A percentile compares a stretch with the other conserved stretches of the same genome.
phyloP scores from a whole-genome alignment of 2,888 invertebrate genomes.

The Protonemura montana region DNA sequence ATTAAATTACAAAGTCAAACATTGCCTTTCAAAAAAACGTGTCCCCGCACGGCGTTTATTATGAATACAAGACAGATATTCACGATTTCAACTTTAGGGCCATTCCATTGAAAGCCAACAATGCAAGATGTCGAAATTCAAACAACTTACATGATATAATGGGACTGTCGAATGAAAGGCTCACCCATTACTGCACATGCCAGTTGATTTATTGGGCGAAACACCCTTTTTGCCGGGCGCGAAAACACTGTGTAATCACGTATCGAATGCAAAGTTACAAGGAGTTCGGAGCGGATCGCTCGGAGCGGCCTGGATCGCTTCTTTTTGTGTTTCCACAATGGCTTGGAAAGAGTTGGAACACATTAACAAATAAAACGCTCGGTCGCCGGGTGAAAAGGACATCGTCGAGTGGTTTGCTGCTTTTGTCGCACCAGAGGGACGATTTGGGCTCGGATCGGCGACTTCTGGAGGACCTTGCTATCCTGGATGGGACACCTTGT shows the following conservation, averaged over 20 bases:
- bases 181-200: neutral
- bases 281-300: no score
- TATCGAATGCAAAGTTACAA: conserved; percentile 19
- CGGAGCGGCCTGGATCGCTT: neutral
- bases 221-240: conserved; percentile 43
- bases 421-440: neutral
- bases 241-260: conserved; percentile 43
- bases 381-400: neutral
- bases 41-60: neutral
- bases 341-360: conserved; percentile 42
- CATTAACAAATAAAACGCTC: neutral
- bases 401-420: conserved; percentile 1
- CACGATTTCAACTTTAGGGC: neutral
- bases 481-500: neutral
- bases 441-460: neutral
- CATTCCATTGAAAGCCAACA: neutral
- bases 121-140: conserved; percentile 20
- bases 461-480: neutral
- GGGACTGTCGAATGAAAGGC: conserved; percentile 1
- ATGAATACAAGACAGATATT: conserved; percentile 33
- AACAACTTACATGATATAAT: neutral
- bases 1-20: neutral
- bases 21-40: neutral
- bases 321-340: conserved; percentile 45
- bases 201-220: conserved; percentile 44